phyloP scores from a whole-genome alignment of 2,888 invertebrate species.

The Lampropteryx suffumata region DNA sequence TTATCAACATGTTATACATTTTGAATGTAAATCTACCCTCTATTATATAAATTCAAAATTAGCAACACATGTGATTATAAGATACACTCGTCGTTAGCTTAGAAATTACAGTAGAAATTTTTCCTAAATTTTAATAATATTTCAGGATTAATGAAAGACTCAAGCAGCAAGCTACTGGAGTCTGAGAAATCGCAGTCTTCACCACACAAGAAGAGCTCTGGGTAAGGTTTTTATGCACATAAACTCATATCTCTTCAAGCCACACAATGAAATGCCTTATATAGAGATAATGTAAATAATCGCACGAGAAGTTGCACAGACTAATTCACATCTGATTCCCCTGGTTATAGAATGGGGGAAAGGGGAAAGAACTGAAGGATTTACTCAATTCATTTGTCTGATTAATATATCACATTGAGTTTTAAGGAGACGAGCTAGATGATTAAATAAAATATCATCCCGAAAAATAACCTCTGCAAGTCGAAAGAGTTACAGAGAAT shows the following conservation, averaged over 20 bases:
- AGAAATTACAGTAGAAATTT: too few relatives aligned
- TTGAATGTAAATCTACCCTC: too few relatives aligned
- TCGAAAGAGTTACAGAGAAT: too few relatives aligned
- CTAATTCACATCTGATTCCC: conserved; percentile 26
- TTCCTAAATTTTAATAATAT: conserved; percentile 1
- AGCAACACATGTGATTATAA: too few relatives aligned
- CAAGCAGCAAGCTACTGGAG: conserved; percentile 72
- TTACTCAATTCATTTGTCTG: conserved; percentile 15
- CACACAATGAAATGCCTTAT: conserved; percentile 10
- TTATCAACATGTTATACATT: too few relatives aligned
- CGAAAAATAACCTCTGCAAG: too few relatives aligned
- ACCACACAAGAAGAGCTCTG: conserved; percentile 75
- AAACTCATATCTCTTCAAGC: neutral
- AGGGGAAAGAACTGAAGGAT: neutral
- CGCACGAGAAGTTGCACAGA: conserved; percentile 43
- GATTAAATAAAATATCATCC: too few relatives aligned
- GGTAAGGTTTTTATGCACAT: conserved; percentile 51
- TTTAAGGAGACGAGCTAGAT: conserved; percentile 8
- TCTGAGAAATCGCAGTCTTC: conserved; percentile 73
- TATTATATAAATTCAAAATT: too few relatives aligned
- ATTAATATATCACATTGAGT: conserved; percentile 11
- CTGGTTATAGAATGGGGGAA: neutral
- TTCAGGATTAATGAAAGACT: conserved; percentile 75
- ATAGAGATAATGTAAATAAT: conserved; percentile 56
- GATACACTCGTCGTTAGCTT: too few relatives aligned